Evolutionary conservation across 2,797 vertebrate species (phyloP).

Genomic region (Sebastes variabilis): DNA sequence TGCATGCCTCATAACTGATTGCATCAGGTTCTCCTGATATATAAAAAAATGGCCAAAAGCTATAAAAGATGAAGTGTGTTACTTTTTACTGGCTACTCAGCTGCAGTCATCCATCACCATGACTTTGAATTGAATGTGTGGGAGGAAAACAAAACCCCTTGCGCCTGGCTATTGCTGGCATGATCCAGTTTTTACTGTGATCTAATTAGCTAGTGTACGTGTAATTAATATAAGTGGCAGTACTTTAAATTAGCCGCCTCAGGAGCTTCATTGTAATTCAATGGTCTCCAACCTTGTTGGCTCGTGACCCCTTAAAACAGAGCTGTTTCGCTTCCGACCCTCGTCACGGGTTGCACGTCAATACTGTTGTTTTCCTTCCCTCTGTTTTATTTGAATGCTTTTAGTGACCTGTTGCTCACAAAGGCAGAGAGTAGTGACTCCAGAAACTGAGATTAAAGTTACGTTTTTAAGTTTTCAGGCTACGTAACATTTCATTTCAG

Average conservation of each 20-base stretch:
- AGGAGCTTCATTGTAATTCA: background rate
- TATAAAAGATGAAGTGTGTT: background rate
- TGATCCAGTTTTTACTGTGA: background rate
- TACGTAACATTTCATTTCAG: background rate
- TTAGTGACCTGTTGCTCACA: background rate
- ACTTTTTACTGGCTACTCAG: background rate
- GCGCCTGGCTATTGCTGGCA: background rate
- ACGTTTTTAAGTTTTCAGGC: background rate
- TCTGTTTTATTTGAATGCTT: background rate
- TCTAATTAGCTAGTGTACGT: background rate
- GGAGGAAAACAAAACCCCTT: background rate
- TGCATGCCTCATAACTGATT: conserved; percentile 6
- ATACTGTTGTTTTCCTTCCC: background rate
- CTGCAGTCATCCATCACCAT: conserved; percentile 15
- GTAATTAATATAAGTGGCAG: conserved; percentile 9
- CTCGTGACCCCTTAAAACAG: background rate
- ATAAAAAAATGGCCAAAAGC: background rate
- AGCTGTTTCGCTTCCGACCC: background rate
- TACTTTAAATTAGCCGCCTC: background rate
- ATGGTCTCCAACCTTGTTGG: too few species aligned
- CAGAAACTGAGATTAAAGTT: background rate
- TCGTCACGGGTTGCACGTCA: background rate
- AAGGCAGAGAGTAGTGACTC: background rate
- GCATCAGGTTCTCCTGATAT: background rate
- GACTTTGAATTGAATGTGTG: conserved; percentile 4